Percentiles rank a stretch among this genome's conserved stretches.
Evolutionary conservation across 2,797 vertebrate species (phyloP).

Genomic region (Hafferia zeledoni): DNA sequence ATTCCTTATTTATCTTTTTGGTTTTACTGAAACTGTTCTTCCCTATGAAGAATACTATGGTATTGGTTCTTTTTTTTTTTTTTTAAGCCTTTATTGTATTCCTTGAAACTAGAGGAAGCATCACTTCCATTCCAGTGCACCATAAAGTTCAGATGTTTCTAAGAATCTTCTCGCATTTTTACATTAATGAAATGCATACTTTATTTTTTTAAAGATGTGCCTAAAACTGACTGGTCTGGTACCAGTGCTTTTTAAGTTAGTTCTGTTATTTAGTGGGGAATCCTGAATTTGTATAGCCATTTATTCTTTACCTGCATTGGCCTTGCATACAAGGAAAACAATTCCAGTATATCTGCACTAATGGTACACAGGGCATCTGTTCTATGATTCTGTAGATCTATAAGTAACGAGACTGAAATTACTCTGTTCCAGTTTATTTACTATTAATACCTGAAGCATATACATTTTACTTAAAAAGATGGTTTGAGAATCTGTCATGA

Average conservation of each 20-base stretch:
- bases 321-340: constrained; percentile 25
- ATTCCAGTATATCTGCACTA: background rate
- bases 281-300: constrained; percentile 38
- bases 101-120: constrained; percentile 41
- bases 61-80: background rate
- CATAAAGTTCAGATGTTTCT: constrained; percentile 1
- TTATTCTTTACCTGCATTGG: constrained; percentile 53
- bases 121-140: constrained; percentile 54
- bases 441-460: background rate
- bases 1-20: constrained; percentile 49
- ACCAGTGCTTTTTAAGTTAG: constrained; percentile 66
- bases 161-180: constrained; percentile 10
- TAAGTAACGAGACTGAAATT: background rate
- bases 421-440: background rate
- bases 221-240: constrained; percentile 69
- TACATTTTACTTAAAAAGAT: background rate
- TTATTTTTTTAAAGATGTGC: constrained; percentile 68
- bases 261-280: constrained; percentile 16
- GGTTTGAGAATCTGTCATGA: background rate
- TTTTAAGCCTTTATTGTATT: constrained; percentile 31
- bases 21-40: constrained; percentile 49
- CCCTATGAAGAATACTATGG: constrained; percentile 33
- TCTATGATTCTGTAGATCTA: background rate
- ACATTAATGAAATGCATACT: constrained; percentile 23
- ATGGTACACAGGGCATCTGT: background rate